Evolutionary conservation across 2,797 vertebrate species (phyloP).

Genomic region (Smutsia gigantea): DNA sequence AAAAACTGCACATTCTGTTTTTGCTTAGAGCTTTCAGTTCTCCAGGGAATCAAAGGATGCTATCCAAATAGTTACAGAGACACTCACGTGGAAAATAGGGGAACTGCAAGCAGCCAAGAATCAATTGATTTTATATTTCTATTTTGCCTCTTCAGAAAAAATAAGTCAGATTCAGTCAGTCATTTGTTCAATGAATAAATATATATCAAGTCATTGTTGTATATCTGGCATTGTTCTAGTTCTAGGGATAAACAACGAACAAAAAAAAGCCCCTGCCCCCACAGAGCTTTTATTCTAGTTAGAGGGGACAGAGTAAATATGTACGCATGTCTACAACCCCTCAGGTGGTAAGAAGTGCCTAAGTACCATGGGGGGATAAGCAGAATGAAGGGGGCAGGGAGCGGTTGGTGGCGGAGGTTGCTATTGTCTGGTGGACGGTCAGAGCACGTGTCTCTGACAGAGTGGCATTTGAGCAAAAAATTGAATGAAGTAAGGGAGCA

Average conservation of each 20-base stretch:
- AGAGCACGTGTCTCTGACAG: not conserved
- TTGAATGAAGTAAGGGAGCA: not conserved
- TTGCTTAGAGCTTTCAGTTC: slow-evolving; percentile 5
- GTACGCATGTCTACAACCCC: no score
- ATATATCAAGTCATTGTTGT: not conserved
- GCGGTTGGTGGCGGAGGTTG: not conserved
- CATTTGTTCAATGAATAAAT: not conserved
- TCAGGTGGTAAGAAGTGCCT: not conserved
- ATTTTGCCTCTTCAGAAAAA: not conserved
- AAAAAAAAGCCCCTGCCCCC: not conserved
- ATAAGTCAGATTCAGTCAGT: not conserved
- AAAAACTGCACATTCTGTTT: slow-evolving; percentile 45
- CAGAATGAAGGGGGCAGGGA: not conserved
- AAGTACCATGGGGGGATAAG: not conserved
- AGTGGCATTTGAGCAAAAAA: not conserved
- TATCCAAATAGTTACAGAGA: not conserved
- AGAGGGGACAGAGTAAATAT: not conserved
- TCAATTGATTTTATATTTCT: slow-evolving; percentile 13
- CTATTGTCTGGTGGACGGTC: not conserved
- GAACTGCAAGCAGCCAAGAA: not conserved
- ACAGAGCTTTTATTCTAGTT: not conserved
- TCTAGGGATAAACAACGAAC: not conserved
- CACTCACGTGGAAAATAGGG: slow-evolving; percentile 7
- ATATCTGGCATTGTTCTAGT: not conserved
- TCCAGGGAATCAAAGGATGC: slow-evolving; percentile 21